phyloP scores from a whole-genome alignment of 1,140 invertebrate species.

The Thaumatotibia leucotreta region DNA sequence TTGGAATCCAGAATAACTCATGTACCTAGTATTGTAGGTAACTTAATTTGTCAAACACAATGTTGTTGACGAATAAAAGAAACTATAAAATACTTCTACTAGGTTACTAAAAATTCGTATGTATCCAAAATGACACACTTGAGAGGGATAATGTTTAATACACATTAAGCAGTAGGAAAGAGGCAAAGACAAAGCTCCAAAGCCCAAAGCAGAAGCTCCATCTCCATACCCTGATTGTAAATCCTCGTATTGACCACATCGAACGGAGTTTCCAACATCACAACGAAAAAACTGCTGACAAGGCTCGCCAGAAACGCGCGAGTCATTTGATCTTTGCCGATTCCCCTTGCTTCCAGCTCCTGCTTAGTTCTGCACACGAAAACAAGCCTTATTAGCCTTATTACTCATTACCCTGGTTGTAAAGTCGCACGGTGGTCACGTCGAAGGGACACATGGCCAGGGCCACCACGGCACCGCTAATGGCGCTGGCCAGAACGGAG shows the following conservation, averaged over 20 bases:
- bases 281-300: slow-evolving; percentile 83
- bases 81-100: too few relatives aligned
- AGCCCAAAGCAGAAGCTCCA: not conserved
- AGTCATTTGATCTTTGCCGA: slow-evolving; percentile 61
- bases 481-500: slow-evolving; percentile 83
- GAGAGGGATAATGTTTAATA: not conserved
- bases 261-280: slow-evolving; percentile 88
- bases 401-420: slow-evolving; percentile 86
- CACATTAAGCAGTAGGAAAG: not conserved
- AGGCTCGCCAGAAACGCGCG: slow-evolving; percentile 83
- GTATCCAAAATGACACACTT: too few relatives aligned
- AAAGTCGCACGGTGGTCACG: slow-evolving; percentile 88
- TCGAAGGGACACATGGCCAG: slow-evolving; percentile 90
- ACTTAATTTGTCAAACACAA: too few relatives aligned
- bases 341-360: slow-evolving; percentile 75
- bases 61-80: too few relatives aligned
- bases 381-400: slow-evolving; percentile 31
- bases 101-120: too few relatives aligned
- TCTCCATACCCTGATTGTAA: slow-evolving; percentile 60
- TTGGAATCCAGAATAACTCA: too few relatives aligned
- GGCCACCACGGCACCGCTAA: slow-evolving; percentile 85
- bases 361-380: slow-evolving; percentile 69
- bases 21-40: too few relatives aligned
- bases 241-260: slow-evolving; percentile 77
- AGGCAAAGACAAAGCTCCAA: not conserved